Percentiles rank a stretch among this genome's conserved stretches.
These are phyloP conservation scores for Trichonephila inaurata DNA, from an alignment of 1,140 invertebrate species.

Conservation along the genomic window DNA sequence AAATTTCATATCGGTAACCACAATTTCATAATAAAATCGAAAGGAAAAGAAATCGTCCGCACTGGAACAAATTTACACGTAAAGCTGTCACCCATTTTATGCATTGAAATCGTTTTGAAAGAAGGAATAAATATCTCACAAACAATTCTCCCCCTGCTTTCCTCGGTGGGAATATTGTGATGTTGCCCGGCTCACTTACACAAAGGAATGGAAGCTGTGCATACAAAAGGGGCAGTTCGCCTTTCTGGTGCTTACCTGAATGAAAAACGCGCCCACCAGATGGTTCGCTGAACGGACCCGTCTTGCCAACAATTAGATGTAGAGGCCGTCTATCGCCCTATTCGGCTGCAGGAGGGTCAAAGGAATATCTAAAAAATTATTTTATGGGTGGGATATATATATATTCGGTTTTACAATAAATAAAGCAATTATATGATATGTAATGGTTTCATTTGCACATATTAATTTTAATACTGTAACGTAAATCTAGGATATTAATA, in stretches of 20 bases:
- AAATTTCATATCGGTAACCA: conserved; percentile 17
- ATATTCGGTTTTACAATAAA: no score
- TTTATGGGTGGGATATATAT: no score
- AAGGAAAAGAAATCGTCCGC: background rate
- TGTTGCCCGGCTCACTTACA: conserved; percentile 35
- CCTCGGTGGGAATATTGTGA: conserved; percentile 16
- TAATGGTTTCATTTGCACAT: no score
- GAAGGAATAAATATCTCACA: conserved; percentile 49
- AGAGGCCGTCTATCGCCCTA: conserved; percentile 3
- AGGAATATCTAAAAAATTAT: no score
- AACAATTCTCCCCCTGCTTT: conserved; percentile 32
- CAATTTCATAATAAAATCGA: conserved; percentile 48
- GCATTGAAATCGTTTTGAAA: conserved; percentile 28
- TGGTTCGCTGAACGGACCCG: background rate
- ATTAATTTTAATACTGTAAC: no score
- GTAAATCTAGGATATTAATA: no score
- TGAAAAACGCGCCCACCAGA: conserved; percentile 67
- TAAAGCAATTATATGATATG: no score
- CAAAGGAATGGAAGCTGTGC: conserved; percentile 60
- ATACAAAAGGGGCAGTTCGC: conserved; percentile 45
- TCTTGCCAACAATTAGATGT: background rate
- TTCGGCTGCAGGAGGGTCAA: no score
- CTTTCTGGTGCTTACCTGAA: conserved; percentile 19
- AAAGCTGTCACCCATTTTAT: conserved; percentile 51
- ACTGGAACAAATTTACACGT: conserved; percentile 64